These are phyloP conservation scores for Hippocampus mohnikei DNA, from an alignment of 2,113 vertebrate species.

Conservation along the genomic window DNA sequence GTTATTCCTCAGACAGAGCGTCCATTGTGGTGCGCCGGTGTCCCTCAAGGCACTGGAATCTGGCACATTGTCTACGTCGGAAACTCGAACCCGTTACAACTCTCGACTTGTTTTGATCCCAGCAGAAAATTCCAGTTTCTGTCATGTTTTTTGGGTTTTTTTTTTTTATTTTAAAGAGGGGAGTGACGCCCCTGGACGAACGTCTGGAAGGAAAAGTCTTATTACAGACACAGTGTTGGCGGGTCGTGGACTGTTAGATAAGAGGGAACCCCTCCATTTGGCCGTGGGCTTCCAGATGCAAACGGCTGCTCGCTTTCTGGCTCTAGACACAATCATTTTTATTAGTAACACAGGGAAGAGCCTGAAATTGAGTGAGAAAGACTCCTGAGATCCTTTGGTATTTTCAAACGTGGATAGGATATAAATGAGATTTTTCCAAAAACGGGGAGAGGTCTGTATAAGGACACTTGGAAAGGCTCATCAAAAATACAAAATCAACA, in stretches of 20 bases:
- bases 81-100: conserved; percentile 69
- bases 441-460: neutral
- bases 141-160: conserved; percentile 29
- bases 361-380: neutral
- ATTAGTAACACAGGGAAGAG: neutral
- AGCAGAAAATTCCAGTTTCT: conserved; percentile 66
- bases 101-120: conserved; percentile 69
- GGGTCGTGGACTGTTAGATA: conserved; percentile 1
- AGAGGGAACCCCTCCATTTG: neutral
- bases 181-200: conserved; percentile 46
- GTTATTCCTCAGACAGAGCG: conserved; percentile 55
- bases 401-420: neutral
- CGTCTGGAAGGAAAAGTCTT: conserved; percentile 63
- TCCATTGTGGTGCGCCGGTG: conserved; percentile 59
- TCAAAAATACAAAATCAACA: neutral
- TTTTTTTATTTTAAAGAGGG: neutral
- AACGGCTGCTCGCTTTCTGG: neutral
- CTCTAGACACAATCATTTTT: neutral
- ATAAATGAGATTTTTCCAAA: neutral
- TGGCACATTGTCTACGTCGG: conserved; percentile 67
- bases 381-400: neutral
- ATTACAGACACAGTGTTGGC: conserved; percentile 47
- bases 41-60: conserved; percentile 70
- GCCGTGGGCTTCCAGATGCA: neutral
- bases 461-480: neutral